phyloP scores from a whole-genome alignment of 1,140 invertebrate genomes.

The Drosophila carrolli region DNA sequence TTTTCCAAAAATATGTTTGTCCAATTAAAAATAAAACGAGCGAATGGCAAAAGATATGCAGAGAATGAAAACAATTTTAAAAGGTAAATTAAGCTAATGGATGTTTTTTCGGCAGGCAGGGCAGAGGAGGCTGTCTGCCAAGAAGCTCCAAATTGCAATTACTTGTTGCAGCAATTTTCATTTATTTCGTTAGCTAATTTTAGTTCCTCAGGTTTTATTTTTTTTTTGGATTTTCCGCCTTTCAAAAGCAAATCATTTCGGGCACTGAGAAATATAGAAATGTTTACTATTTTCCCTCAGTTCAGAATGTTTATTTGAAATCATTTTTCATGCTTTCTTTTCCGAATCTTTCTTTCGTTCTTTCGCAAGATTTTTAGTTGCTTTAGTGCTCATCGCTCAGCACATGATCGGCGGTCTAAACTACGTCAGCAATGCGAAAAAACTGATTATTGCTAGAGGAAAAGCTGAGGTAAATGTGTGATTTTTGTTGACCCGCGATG shows the following conservation, averaged over 20 bases:
- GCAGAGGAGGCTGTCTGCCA: slow-evolving; percentile 7
- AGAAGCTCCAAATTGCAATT: slow-evolving; percentile 70
- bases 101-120: not conserved
- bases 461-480: slow-evolving; percentile 34
- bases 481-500: slow-evolving; percentile 35
- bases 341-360: slow-evolving; percentile 11
- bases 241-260: slow-evolving; percentile 14
- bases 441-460: slow-evolving; percentile 35
- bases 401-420: slow-evolving; percentile 41
- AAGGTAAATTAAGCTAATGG: slow-evolving; percentile 76
- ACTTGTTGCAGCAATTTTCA: slow-evolving; percentile 50
- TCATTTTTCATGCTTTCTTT: slow-evolving; percentile 34
- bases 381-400: slow-evolving; percentile 31
- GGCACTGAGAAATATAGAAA: slow-evolving; percentile 20
- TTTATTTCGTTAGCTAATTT: slow-evolving; percentile 48
- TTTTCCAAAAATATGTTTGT: slow-evolving; percentile 46
- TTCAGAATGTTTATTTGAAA: slow-evolving; percentile 53
- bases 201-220: slow-evolving; percentile 13
- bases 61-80: slow-evolving; percentile 69
- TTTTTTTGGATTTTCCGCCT: slow-evolving; percentile 3
- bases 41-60: slow-evolving; percentile 20
- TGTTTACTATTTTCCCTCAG: slow-evolving; percentile 39
- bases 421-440: slow-evolving; percentile 45
- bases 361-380: slow-evolving; percentile 3
- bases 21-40: slow-evolving; percentile 45